These are phyloP conservation scores for Phoxinus dragarum DNA, from an alignment of 2,797 vertebrate genomes.

Conservation along the genomic window DNA sequence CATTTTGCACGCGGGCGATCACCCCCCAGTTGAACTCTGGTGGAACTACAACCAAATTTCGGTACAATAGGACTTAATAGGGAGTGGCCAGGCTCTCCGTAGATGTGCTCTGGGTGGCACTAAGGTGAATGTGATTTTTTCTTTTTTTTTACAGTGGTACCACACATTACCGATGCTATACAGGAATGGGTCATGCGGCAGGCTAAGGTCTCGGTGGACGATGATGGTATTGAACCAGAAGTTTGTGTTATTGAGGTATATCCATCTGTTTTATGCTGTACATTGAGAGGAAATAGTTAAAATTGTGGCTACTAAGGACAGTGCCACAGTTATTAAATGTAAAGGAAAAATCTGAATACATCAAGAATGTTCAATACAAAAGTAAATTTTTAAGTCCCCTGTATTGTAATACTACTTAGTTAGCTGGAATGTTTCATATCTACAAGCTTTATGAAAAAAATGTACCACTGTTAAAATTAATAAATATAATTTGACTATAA, in stretches of 20 bases:
- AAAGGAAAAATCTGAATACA: neutral
- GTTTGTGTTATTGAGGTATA: slow-evolving; percentile 88
- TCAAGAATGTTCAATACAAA: neutral
- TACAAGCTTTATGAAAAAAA: neutral
- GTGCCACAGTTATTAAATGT: neutral
- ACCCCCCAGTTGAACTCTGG: too few species aligned
- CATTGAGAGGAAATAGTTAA: neutral
- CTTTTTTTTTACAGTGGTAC: slow-evolving; percentile 76
- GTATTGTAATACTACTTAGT: neutral
- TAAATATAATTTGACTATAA: neutral
- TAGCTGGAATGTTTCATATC: neutral
- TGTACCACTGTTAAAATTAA: neutral
- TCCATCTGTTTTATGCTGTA: neutral
- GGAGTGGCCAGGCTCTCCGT: too few species aligned
- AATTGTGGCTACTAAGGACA: neutral
- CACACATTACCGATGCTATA: slow-evolving; percentile 88
- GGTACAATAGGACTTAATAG: too few species aligned
- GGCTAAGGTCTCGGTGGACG: slow-evolving; percentile 84
- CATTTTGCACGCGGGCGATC: too few species aligned
- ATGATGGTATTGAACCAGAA: slow-evolving; percentile 85
- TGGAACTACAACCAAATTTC: too few species aligned
- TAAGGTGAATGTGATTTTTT: slow-evolving; percentile 6
- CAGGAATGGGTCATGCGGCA: slow-evolving; percentile 89
- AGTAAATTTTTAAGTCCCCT: neutral
- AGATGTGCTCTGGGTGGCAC: neutral